A percentile compares a stretch with the other conserved stretches of the same genome.
phyloP scores from a whole-genome alignment of 2,888 invertebrate genomes.

The Eupeodes latifasciatus region DNA sequence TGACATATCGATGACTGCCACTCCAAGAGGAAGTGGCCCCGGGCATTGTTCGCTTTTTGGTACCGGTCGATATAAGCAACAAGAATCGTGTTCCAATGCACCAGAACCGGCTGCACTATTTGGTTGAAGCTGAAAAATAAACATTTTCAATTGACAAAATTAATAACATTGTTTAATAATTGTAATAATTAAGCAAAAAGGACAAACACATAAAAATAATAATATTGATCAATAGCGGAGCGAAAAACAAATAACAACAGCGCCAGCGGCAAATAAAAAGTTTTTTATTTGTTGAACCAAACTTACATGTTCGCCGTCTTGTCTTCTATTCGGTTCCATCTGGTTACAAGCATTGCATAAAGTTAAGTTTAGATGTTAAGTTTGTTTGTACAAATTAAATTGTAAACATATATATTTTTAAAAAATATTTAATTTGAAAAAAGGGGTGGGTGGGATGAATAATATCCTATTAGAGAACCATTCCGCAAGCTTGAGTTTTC shows the following conservation, averaged over 20 bases:
- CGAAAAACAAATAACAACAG: conserved; percentile 36
- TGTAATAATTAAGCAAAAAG: background rate
- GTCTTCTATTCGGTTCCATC: conserved; percentile 94
- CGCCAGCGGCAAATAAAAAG: conserved; percentile 34
- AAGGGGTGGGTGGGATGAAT: background rate
- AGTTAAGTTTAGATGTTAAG: conserved; percentile 53
- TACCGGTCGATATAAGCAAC: conserved; percentile 92
- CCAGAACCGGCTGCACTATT: conserved; percentile 98
- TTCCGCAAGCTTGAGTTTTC: background rate
- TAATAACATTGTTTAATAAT: background rate
- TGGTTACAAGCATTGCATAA: conserved; percentile 81
- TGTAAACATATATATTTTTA: background rate
- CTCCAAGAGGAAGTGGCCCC: conserved; percentile 95
- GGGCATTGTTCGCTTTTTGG: conserved; percentile 85
- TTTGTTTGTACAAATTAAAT: background rate
- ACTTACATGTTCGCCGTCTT: conserved; percentile 93
- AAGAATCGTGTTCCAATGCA: conserved; percentile 98
- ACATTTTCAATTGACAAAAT: conserved; percentile 55
- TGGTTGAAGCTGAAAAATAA: conserved; percentile 90
- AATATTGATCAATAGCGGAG: conserved; percentile 47
- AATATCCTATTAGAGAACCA: background rate
- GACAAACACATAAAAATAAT: conserved; percentile 31
- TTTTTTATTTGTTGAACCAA: conserved; percentile 62
- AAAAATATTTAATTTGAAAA: background rate
- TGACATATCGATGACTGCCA: conserved; percentile 97